Percentiles rank a stretch among this genome's conserved stretches.
These are phyloP conservation scores for Phylloscopus trochilus DNA, from an alignment of 2,113 vertebrate species.

Conservation along the genomic window DNA sequence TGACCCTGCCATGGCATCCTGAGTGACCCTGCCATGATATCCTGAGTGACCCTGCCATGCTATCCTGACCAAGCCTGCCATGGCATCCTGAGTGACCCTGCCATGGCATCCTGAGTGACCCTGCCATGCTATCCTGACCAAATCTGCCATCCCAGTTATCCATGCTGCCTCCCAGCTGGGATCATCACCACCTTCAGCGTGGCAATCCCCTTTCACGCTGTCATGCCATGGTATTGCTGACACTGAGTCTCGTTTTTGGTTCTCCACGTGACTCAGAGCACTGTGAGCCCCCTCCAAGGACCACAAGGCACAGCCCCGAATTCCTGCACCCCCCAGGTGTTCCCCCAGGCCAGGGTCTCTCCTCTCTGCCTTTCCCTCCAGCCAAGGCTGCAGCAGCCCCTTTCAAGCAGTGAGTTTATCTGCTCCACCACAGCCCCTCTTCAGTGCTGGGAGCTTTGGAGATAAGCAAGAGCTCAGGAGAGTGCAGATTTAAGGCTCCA, in stretches of 20 bases:
- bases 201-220: fast-evolving
- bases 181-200: fast-evolving
- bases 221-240: fast-evolving
- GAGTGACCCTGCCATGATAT: fast-evolving
- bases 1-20: not conserved
- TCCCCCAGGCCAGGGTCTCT: not conserved
- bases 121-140: not conserved
- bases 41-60: not conserved
- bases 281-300: not conserved
- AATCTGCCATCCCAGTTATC: not conserved
- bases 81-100: too few species aligned
- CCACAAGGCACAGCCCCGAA: fast-evolving
- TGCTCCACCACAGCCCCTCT: not conserved
- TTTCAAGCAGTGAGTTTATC: not conserved
- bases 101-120: not conserved
- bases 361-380: fast-evolving
- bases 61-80: not conserved
- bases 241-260: not conserved
- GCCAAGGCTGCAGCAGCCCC: not conserved
- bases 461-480: not conserved
- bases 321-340: not conserved
- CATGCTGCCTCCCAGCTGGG: fast-evolving
- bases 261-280: fast-evolving
- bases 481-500: not conserved
- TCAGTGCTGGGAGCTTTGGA: not conserved